Percentiles rank a stretch among this genome's conserved stretches.
These are phyloP conservation scores for Watsonalla binaria DNA, from an alignment of 2,888 invertebrate genomes.

Conservation along the genomic window DNA sequence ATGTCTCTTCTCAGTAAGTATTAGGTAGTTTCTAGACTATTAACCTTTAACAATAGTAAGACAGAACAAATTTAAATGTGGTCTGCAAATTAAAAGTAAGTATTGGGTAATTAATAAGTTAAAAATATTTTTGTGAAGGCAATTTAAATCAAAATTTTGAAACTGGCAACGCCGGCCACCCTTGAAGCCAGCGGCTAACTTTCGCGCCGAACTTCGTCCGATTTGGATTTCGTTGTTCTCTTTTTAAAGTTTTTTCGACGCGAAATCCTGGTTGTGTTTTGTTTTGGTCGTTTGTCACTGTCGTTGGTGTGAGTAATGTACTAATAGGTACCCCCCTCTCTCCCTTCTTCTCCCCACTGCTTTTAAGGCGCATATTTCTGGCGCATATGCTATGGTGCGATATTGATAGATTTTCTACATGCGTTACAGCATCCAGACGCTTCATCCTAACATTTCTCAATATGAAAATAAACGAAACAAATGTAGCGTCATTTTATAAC, in stretches of 20 bases:
- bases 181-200: slow-evolving; percentile 23
- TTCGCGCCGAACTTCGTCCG: slow-evolving; percentile 41
- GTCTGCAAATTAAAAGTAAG: too few species aligned
- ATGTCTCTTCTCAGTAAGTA: too few species aligned
- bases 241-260: slow-evolving; percentile 36
- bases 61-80: too few species aligned
- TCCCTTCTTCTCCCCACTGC: slow-evolving; percentile 29
- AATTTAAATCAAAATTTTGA: slow-evolving; percentile 8
- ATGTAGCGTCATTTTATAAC: too few species aligned
- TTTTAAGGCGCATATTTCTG: slow-evolving; percentile 43
- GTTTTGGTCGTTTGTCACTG: slow-evolving; percentile 45
- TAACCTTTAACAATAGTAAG: too few species aligned
- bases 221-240: slow-evolving; percentile 35
- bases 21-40: too few species aligned
- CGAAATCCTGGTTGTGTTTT: slow-evolving; percentile 30
- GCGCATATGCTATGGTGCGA: slow-evolving; percentile 21
- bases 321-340: slow-evolving; percentile 38
- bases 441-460: too few species aligned
- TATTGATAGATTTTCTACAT: background rate
- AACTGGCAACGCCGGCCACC: slow-evolving; percentile 2
- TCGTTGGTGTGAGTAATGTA: slow-evolving; percentile 48
- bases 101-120: slow-evolving; percentile 3
- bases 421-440: too few species aligned
- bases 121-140: slow-evolving; percentile 14
- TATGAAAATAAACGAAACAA: too few species aligned